Evolutionary conservation across 1,140 invertebrate species (phyloP).

Genomic region (Calliopsis andreniformis): DNA sequence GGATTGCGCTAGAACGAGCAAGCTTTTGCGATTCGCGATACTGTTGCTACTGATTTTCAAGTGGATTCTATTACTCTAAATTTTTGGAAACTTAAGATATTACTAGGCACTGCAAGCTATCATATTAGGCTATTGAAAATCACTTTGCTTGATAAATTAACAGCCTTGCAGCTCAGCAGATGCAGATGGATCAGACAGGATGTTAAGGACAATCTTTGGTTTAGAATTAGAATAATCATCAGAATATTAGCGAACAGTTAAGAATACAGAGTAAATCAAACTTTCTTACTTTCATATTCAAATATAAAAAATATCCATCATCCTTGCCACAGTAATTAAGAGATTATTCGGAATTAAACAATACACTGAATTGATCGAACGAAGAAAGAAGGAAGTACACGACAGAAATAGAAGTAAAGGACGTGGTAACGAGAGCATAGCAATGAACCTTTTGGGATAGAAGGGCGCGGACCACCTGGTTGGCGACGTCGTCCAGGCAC

Average conservation of each 20-base stretch:
- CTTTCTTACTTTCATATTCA: no score
- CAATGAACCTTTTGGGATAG: conserved; percentile 89
- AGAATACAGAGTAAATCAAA: no score
- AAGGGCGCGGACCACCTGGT: conserved; percentile 90
- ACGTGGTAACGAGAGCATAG: conserved; percentile 62
- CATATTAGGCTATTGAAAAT: no score
- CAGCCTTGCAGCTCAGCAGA: conserved; percentile 23
- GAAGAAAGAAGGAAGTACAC: background rate
- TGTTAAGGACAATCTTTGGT: background rate
- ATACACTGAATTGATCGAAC: background rate
- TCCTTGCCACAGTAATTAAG: background rate
- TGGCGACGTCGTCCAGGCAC: conserved; percentile 89
- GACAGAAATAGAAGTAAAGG: conserved; percentile 33
- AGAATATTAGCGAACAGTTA: no score
- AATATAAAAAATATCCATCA: no score
- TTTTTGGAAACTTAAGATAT: no score
- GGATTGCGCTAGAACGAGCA: background rate
- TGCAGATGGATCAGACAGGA: conserved; percentile 24
- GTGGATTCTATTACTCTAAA: no score
- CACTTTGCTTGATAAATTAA: background rate
- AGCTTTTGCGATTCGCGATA: background rate
- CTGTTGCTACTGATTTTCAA: no score
- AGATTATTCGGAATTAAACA: background rate
- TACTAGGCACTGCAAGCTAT: no score
- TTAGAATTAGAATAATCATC: no score